Conservation (phyloP, 92 coral and sea anemone genomes). For the Heteractis magnifica region DNA sequence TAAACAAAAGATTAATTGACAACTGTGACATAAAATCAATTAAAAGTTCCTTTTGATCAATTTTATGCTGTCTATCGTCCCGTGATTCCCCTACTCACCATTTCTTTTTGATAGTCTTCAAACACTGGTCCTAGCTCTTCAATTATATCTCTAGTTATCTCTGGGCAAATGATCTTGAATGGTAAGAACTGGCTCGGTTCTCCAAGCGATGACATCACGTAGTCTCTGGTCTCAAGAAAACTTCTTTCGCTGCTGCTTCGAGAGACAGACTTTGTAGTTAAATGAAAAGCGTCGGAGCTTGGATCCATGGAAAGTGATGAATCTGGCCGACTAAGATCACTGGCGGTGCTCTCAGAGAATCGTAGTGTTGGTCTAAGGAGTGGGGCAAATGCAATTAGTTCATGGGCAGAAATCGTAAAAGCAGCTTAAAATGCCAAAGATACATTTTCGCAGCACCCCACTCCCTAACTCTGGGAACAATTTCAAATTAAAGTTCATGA, state of each 20-base stretch:
- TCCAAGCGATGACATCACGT: conserved; percentile 71
- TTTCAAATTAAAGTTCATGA: too few relatives aligned
- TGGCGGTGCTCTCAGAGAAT: conserved; percentile 69
- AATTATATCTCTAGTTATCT: conserved; percentile 70
- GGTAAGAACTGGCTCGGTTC: conserved; percentile 80
- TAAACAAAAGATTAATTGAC: neutral
- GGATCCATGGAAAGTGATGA: conserved; percentile 44
- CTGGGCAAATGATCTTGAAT: conserved; percentile 75
- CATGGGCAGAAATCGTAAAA: too few relatives aligned
- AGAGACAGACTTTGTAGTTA: conserved; percentile 3
- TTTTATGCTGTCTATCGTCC: neutral
- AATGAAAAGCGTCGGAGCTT: neutral
- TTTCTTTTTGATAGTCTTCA: conserved; percentile 80
- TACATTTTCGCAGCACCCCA: too few relatives aligned
- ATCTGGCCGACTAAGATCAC: conserved; percentile 55
- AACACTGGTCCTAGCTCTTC: conserved; percentile 67
- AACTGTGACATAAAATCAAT: too few relatives aligned
- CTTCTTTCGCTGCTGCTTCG: conserved; percentile 89
- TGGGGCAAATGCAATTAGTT: too few relatives aligned
- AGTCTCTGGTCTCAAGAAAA: conserved; percentile 64
- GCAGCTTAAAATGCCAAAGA: too few relatives aligned
- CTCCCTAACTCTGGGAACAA: too few relatives aligned
- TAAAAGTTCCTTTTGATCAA: too few relatives aligned
- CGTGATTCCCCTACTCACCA: conserved; percentile 48
- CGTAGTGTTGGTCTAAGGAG: conserved; percentile 51